Base-by-base conservation (phyloP, 2,888 invertebrate species). In the Drosophila borealis region DNA sequence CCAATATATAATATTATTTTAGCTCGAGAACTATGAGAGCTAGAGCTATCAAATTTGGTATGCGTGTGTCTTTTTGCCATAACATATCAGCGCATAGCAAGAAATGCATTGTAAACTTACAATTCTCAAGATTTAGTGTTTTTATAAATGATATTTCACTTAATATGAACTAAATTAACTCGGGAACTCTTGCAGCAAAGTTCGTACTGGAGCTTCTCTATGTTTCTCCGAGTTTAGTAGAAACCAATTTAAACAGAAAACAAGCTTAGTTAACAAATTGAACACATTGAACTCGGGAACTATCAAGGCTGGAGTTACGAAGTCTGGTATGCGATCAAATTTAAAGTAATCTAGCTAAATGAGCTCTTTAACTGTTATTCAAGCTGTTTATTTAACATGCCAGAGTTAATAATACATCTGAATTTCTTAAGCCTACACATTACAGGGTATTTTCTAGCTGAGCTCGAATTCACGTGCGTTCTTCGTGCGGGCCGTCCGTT, bases 391-490 rank as follows among this genome's bases (percentile, higher is more conserved):
- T 17, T 17, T 17, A 17, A 17, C 1, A 17, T 17, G 1, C 17
- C 17, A 17, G 2, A 17, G 17, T 17, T 17, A 17, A 17, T 17
- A 17, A 17, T 17, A 17, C 17, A 17, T 17, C 17, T 17, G 17
- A 1, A 17, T 17, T 17, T 17, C 17, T 17, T 2, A 17, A 17
- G 17, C 17, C 17, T 17, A 17, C 17, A 17, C 17, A 48, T 17
- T 10, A 21, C 25, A 65, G 64, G 29, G 65, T 42, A 66, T 49
- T 14, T 14, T 2, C 9, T 2, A 44, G 65, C 29, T 42, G n/a
- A 1, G 13, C 10, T 21, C 11, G 0, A 10, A 17, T 10, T 11
- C 9, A 6, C 39, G 9, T 2, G 10, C 44, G 17, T 33, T 39
- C 45, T 21, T 5, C 36, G 46, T 62, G 62, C 62, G 36, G 66